Base-by-base conservation (phyloP, 2,797 vertebrate species). In the Pseudochirops cupreus region DNA sequence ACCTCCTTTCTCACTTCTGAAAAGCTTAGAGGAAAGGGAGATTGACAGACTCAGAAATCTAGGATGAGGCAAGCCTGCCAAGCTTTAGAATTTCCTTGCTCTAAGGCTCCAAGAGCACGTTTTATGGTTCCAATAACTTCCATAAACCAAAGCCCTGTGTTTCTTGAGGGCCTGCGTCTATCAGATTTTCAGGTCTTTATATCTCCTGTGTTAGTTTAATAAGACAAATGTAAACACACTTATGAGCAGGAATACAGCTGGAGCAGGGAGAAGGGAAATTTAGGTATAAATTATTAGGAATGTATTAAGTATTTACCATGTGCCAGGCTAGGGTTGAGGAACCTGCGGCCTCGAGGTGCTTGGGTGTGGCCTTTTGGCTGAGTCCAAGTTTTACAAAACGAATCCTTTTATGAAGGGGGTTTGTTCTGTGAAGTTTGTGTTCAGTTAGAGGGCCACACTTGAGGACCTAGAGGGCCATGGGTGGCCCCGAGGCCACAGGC, bases 161-260 rank as follows among this genome's bases (percentile, higher is more conserved):
- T 93, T 96, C 54, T 6, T 18, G 92, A 96, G 21, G 93, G 10
- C 82, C 46, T 91, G 1, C 93, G 82, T 39, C 29, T 54, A 87
- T 11, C 16, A 95, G 54, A 95, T 58, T 94, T 67, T 90, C 92
- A 90, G 82, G 46, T 9, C 50, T 94, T 97, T 95, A 74, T 92
- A 62, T 94, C 6, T 92, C 33, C 95, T 11, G 90, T 92, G 87
- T 91, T 93, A 96, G 55, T 91, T 96, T 94, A 94, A 82, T 50
- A 82, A 46, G 57, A 74, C 92, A 62, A 58, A 93, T 93, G 1
- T 92, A 89, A 92, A 91, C 92, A 46, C 14, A 52, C 55, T 58
- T 92, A 16, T 91, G 4, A 95, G 93, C 54, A 95, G 39, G 92
- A 91, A 58, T 52, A 31, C 0, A 92, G 28, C 21, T 82, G 53